phyloP scores from a whole-genome alignment of 1,140 invertebrate species.

The Phymorhynchus buccinoides region DNA sequence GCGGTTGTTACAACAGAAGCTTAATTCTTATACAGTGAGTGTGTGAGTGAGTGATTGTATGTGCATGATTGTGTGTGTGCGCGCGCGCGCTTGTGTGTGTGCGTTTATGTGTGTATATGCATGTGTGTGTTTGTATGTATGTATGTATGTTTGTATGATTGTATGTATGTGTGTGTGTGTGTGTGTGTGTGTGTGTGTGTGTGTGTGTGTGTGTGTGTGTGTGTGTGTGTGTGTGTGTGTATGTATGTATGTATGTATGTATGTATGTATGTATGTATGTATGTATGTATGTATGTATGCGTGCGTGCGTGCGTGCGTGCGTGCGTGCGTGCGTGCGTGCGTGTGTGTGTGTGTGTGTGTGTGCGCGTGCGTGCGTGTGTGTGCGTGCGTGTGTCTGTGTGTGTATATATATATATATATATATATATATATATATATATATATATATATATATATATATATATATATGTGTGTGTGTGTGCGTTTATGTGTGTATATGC shows the following conservation, averaged over 20 bases:
- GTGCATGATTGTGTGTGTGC: background rate
- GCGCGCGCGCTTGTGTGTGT: background rate
- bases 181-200: constrained; percentile 16
- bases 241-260: background rate
- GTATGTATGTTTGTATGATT: background rate
- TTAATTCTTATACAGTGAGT: too few relatives aligned
- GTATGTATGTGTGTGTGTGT: background rate
- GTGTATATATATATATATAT: background rate
- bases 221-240: background rate
- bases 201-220: background rate
- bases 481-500: too few relatives aligned
- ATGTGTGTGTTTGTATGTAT: background rate
- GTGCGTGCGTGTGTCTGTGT: constrained; percentile 15
- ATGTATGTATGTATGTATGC: constrained; percentile 3
- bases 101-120: background rate
- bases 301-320: background rate
- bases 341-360: background rate
- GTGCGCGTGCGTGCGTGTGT: background rate
- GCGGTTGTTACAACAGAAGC: too few relatives aligned
- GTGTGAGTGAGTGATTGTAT: too few relatives aligned
- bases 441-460: background rate
- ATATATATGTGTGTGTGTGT: background rate
- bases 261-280: background rate
- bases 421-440: background rate
- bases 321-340: background rate